Base-by-base conservation (phyloP, 2,113 vertebrate genomes). In the Elephas maximus region DNA sequence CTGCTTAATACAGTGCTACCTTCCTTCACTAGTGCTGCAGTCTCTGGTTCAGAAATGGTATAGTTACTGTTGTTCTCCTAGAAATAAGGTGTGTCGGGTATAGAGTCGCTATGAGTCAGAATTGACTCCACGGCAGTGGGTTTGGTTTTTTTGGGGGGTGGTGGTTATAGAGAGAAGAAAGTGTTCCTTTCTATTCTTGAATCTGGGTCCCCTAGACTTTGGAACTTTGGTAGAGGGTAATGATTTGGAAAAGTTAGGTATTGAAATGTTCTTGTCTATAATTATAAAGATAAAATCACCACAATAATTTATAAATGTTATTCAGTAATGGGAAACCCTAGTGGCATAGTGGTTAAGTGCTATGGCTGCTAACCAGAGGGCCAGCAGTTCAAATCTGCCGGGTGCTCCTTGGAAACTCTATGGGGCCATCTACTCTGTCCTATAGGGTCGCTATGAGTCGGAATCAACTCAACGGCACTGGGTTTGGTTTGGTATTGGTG, bases 21-120 rank as follows among this genome's bases (percentile, higher is more conserved):
- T 17, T 80, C 2, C 7, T 60, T 11, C 6, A 51, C 12, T 15
- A 26, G 18, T 17, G 2, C 0, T 67, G 11, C 0, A 30, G 4
- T 63, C 14, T 2, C 26, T 12, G 71, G 44, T 7, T 90, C 28
- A 45, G 20, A 93, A 45, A 0, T 44, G 7, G 23, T 26, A 2
- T 41, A 6, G 6, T 74, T 37, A 26, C 33, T 45, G 1, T 0
- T 20, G 3, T 44, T 62, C 44, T 78, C 24, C 15, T 28, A 2
- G 2, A 88, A 24, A 37, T 2, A n/a, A 11, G 8, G 11, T 30
- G 8, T 65, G 26, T 30, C 14, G 44, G 20, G n/a, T n/a, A 4
- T 33, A 8, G 5, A 37, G 23, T 37, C 37, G 37, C 37, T 37
- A 37, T 37, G 37, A 37, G 37, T 37, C 37, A 37, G 37, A 37